Base-by-base conservation (phyloP, 2,113 vertebrate genomes). In the Lethenteron reissneri region DNA sequence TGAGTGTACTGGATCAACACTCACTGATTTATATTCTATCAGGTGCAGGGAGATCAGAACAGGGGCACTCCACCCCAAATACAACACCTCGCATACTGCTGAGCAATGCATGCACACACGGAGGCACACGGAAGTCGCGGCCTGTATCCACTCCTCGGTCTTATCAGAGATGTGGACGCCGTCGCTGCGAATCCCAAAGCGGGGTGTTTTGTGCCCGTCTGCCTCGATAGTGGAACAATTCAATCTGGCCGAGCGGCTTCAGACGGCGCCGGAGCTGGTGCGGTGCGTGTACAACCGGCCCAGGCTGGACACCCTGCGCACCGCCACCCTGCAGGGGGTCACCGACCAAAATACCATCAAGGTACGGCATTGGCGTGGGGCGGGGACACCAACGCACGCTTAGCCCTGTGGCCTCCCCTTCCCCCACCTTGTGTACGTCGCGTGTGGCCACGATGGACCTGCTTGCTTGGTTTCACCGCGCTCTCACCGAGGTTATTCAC, bases 271-370 rank as follows among this genome's bases (percentile, higher is more conserved):
- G 0, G 85, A 92, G 76, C 80, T 99, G 1, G 78, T 97, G 13
- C 75, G 79, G 56, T 77, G 95, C 79, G 83, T 84, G 69, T 97
- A 84, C 78, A 99, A 97, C 77, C 81, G 95, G 72, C 92, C 95
- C 0, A 88, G 83, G 14, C 73, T 95, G 72, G 80, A 86, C 58
- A 90, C 83, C 0, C 75, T 97, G 78, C 81, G 84, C 79, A 90
- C 79, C 0, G 83, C 85, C 72, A 76, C 77, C 8, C 78, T 99
- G 76, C 80, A 83, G 74, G 92, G 92, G 76, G 76, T 80, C 10
- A 81, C 81, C 9, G 69, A 78, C 1, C 75, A 78, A 41, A 12
- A 0, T 10, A 74, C 1, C 13, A 15, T 91, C 2, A 75, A 83
- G 84, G 94, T 96, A 58, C 70, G n/a, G 25, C 15, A 21, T 17